Conservation (phyloP, 2,113 vertebrate genomes). For the Nothoprocta perdicaria region DNA sequence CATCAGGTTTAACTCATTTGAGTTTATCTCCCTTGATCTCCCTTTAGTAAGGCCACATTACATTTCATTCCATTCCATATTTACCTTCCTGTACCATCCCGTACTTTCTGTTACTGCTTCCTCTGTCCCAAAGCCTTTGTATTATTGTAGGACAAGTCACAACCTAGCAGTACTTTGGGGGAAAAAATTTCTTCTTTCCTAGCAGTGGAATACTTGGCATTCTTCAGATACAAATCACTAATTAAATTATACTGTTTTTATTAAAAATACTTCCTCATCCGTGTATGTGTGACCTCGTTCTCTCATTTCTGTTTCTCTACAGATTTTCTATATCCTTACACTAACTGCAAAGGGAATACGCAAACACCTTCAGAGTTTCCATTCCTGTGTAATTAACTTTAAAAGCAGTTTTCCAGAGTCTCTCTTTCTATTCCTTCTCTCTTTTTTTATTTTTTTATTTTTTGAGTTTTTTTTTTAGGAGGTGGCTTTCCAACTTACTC, state of each 20-base stretch:
- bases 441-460: no score
- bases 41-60: background rate
- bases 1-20: background rate
- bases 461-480: no score
- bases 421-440: rapidly evolving
- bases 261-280: background rate
- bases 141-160: background rate
- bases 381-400: background rate
- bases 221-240: background rate
- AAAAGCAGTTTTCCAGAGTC: background rate
- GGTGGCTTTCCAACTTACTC: background rate
- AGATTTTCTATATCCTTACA: background rate
- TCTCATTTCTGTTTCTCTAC: background rate
- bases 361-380: background rate
- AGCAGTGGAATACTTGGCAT: background rate
- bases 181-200: background rate
- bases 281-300: background rate
- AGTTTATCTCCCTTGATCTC: conserved; percentile 16
- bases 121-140: background rate
- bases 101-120: background rate
- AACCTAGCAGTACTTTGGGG: background rate
- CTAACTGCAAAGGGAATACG: background rate
- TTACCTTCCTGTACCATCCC: background rate
- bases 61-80: background rate
- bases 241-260: background rate